Base-by-base conservation (phyloP, 2,888 invertebrate species). In the Drosophila parthenogenetica region DNA sequence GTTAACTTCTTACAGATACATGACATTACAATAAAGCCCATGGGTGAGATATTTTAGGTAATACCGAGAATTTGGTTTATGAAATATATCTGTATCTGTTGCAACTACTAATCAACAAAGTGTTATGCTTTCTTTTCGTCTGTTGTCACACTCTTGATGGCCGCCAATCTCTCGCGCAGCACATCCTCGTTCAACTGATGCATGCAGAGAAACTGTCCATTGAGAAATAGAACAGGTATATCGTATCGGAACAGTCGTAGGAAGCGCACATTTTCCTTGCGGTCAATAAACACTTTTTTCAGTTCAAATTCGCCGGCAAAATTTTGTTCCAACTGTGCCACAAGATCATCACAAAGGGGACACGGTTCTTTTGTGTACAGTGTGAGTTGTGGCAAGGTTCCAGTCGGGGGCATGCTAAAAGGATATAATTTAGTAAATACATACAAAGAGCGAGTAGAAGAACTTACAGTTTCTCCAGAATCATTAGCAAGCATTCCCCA, bases 401-500 rank as follows among this genome's bases (percentile, higher is more conserved):
- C 32, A 0, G 68, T 16, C 5, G 25, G 14, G 7, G 72, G 69
- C 17, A 62, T 49, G 22, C 54, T 43, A 10, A 5, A 17, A 49
- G 5, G 17, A 3, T 17, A 13, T 25, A 3, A 10, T 8, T 4
- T 50, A 45, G 4, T 25, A 3, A 13, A 11, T n/a, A 0, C 48
- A 11, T 19, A 3, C 5, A 10, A 16, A 19, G 16, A 88, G 88
- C 60, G 0, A 10, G 29, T 14, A 49, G 95, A 96, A 16, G 1
- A 1, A 78, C 64, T 7, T 95, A 98, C 95, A 98, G 93, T 94
- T 96, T 97, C 92, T 99, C 97, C 90, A 99, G 95, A 93, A 99
- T 94, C 85, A 99, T 95, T 13, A 98, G 96, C 35, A 98, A 97
- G 0, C 98, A 98, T 45, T 97, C 98, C 59, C 98, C 99, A 11